phyloP scores from a whole-genome alignment of 2,888 invertebrate species.

The Leptothorax acervorum region DNA sequence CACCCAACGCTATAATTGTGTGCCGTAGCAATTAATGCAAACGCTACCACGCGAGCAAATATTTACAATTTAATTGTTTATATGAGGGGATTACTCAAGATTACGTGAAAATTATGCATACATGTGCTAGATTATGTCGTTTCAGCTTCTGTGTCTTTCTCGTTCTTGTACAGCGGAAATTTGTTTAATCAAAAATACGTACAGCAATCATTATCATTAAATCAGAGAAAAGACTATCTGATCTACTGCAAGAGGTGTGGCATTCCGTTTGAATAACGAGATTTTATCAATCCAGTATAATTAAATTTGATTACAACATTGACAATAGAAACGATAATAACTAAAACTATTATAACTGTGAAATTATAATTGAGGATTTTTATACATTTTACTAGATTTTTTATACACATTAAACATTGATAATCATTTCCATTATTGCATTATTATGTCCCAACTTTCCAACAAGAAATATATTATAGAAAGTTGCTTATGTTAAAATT shows the following conservation, averaged over 20 bases:
- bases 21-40: neutral
- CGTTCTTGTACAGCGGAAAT: neutral
- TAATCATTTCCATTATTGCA: neutral
- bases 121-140: neutral
- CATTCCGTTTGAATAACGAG: neutral
- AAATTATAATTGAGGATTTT: slow-evolving; percentile 5
- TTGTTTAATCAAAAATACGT: neutral
- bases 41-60: too few species aligned
- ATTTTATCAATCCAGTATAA: neutral
- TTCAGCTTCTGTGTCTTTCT: neutral
- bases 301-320: neutral
- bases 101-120: neutral
- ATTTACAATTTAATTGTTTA: neutral
- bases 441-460: neutral
- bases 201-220: neutral
- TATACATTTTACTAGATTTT: neutral
- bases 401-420: neutral
- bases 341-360: neutral
- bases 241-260: neutral
- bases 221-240: neutral
- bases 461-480: neutral
- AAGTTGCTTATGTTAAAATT: neutral
- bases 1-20: neutral
- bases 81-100: neutral
- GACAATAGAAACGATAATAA: neutral